A percentile compares a stretch with the other conserved stretches of the same genome.
phyloP scores from a whole-genome alignment of 1,140 invertebrate genomes.

The Apis dorsata region DNA sequence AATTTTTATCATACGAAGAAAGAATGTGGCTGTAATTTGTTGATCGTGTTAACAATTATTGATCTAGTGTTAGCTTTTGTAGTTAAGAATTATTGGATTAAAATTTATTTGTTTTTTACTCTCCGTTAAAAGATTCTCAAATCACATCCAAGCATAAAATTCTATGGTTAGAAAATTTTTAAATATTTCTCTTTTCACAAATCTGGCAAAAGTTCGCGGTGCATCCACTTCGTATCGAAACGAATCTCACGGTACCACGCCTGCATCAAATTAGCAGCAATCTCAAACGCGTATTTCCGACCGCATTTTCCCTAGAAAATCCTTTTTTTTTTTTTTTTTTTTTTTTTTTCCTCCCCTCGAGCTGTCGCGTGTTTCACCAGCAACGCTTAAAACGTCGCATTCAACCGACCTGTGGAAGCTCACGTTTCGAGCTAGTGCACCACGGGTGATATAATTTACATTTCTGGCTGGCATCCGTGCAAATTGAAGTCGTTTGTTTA shows the following conservation, averaged over 20 bases:
- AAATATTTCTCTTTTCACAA: too few relatives aligned
- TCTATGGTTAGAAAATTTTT: too few relatives aligned
- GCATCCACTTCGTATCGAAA: not conserved
- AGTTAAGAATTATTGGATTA: too few relatives aligned
- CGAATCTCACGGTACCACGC: not conserved
- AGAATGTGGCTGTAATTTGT: too few relatives aligned
- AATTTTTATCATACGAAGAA: too few relatives aligned
- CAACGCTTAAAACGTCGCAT: not conserved
- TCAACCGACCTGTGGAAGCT: not conserved
- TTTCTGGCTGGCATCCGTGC: constrained; percentile 19
- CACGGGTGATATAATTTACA: not conserved
- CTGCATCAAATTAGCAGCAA: constrained; percentile 5
- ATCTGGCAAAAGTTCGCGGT: too few relatives aligned
- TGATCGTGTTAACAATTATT: too few relatives aligned
- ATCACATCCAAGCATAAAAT: too few relatives aligned
- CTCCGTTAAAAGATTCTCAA: too few relatives aligned
- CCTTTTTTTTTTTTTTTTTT: too few relatives aligned
- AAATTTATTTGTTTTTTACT: too few relatives aligned
- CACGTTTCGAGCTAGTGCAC: not conserved
- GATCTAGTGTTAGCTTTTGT: too few relatives aligned
- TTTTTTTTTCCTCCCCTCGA: not conserved
- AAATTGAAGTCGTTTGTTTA: constrained; percentile 53
- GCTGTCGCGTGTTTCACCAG: not conserved
- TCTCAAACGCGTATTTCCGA: not conserved
- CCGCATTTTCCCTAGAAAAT: not conserved